Base-by-base conservation (phyloP, 2,888 invertebrate genomes). In the Melieria omissa region DNA sequence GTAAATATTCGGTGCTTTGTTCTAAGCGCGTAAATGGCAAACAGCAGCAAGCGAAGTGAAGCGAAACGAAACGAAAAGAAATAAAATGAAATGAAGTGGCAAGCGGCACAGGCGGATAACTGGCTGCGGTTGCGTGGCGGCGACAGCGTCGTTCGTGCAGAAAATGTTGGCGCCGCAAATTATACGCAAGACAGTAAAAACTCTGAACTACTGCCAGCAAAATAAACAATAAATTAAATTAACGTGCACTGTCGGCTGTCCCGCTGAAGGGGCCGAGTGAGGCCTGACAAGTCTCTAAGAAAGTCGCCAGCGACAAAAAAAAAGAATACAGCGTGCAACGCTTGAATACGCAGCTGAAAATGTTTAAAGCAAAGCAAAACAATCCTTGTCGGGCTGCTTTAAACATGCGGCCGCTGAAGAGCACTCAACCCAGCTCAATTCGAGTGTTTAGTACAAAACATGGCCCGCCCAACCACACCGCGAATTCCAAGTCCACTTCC, bases 191-290 rank as follows among this genome's bases (percentile, higher is more conserved):
- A 54, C 6, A 61, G 8, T 6, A 10, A 65, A 67, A 69, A 73
- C 60, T 58, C 55, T 69, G 70, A 69, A 76, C 73, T 60, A 73
- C 60, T 70, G 45, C 65, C 73, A 12, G 29, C 5, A 46, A 63
- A 47, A 52, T 52, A 73, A 75, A 75, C 74, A 80, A 75, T 80
- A 78, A 80, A 80, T 78, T 81, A 80, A 79, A 79, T 79, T 78
- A 80, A 78, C 78, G 79, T 78, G 78, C 73, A 75, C 29, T 79
- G 80, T 79, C 80, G 78, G 75, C 78, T 80, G 77, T 70, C 68
- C 74, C 73, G 77, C 71, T 73, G 71, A 47, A 57, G 71, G 57
- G 73, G 71, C 45, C 68, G 64, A 54, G 63, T 73, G 68, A 70
- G 68, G 58, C 42, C n/a, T 7, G 46, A 49, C 12, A 46, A 29